Base-by-base conservation (phyloP, 2,888 invertebrate species). In the Panopea generosa region DNA sequence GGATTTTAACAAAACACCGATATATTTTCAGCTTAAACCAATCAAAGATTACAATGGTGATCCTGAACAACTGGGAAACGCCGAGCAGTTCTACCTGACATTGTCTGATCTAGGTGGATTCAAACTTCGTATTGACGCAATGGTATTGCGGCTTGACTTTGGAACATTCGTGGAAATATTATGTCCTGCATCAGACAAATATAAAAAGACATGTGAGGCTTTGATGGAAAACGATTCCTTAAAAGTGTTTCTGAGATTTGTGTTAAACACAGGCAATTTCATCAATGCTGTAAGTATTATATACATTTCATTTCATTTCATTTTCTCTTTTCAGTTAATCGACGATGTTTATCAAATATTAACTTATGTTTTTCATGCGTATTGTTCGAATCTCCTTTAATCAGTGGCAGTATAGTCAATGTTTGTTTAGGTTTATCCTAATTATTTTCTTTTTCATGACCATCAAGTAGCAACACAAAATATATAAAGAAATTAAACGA, bases 241-340 rank as follows among this genome's bases (percentile, higher is more conserved):
- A 0, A 95, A 97, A 94, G 98, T 98, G 93, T 96, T 99, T 38
- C 94, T 99, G 33, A 97, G 98, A 92, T 96, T 98, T 95, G 96
- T 98, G 14, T 94, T 99, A 18, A 96, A 98, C 20, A 96, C 98
- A 18, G 99, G 99, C n/a, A 99, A 99, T 93, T 99, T 98, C 93
- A 94, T 99, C 65, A 99, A 99, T 93, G 96, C 97, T 71, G 96
- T 96, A 93, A 94, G 94, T 93, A 45, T 18, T 22, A 33, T 33
- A 33, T 33, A 11, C 11, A 11, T 33, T 7, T 4, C 33, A 33
- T 4, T 33, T 4, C 33, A 33, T 33, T 7, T 33, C 11, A 11
- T 7, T 11, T 7, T 7, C 33, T 7, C 6, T 33, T 4, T 11
- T 7, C 33, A 33, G 33, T 33, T 4, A 33, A 33, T 33, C 6